phyloP scores from a whole-genome alignment of 2,888 invertebrate genomes.

The Lasioglossum morio region DNA sequence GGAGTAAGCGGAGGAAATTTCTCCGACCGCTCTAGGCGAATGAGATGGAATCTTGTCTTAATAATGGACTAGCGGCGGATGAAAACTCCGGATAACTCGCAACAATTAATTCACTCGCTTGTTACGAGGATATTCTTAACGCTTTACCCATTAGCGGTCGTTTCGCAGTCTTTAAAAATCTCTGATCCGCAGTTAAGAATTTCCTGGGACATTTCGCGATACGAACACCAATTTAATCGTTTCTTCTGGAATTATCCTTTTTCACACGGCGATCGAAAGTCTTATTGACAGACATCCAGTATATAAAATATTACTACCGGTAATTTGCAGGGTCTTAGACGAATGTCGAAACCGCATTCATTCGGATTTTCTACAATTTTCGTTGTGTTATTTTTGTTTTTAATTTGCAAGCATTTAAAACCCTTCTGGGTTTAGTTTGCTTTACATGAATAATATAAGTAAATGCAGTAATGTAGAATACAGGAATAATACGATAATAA shows the following conservation, averaged over 20 bases:
- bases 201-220: not conserved
- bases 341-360: not conserved
- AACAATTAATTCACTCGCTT: not conserved
- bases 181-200: not conserved
- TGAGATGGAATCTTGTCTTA: not conserved
- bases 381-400: too few relatives aligned
- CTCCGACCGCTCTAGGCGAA: not conserved
- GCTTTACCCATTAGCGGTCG: not conserved
- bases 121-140: not conserved
- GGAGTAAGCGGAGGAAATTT: slow-evolving; percentile 2
- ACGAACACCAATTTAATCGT: not conserved
- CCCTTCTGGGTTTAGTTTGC: too few relatives aligned
- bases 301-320: not conserved
- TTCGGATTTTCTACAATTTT: not conserved
- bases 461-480: too few relatives aligned
- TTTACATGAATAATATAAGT: too few relatives aligned
- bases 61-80: not conserved
- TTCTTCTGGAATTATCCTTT: not conserved
- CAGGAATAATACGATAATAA: too few relatives aligned
- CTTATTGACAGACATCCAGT: not conserved
- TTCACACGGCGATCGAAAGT: not conserved
- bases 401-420: too few relatives aligned
- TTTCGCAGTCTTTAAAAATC: not conserved
- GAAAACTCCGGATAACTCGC: slow-evolving; percentile 4
- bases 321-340: not conserved